Evolutionary conservation across 2,888 invertebrate species (phyloP).

Genomic region (Zaprionus obscuricornis): DNA sequence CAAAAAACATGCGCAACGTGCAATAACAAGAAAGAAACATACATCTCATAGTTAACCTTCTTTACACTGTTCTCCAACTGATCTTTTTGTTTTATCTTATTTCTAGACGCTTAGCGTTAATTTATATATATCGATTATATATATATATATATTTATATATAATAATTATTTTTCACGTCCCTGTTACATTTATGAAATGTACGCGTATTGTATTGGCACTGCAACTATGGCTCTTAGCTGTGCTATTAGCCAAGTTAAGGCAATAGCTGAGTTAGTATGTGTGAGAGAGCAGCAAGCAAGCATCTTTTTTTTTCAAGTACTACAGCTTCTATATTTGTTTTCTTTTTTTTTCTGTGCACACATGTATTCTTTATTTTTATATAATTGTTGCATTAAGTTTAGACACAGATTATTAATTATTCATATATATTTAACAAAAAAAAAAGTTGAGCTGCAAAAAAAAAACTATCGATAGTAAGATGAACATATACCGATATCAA

Average conservation of each 20-base stretch:
- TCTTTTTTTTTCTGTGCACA: not conserved
- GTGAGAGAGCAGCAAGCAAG: not conserved
- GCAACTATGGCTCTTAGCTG: conserved; percentile 37
- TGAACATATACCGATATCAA: too few species aligned
- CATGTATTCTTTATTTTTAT: conserved; percentile 33
- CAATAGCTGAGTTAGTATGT: conserved; percentile 23
- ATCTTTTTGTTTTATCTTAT: conserved; percentile 57
- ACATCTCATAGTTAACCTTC: conserved; percentile 63
- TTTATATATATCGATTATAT: conserved; percentile 18
- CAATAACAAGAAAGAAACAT: conserved; percentile 53
- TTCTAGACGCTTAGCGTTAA: conserved; percentile 59
- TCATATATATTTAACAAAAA: too few species aligned
- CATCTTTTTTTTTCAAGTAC: not conserved
- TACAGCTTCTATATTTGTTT: not conserved
- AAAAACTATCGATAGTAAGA: too few species aligned
- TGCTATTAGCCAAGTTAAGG: conserved; percentile 34
- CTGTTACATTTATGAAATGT: conserved; percentile 70
- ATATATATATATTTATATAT: conserved; percentile 18
- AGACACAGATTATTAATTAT: too few species aligned
- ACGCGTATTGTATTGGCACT: conserved; percentile 39
- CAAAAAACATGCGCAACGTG: conserved; percentile 49
- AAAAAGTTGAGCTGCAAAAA: too few species aligned
- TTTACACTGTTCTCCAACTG: conserved; percentile 35
- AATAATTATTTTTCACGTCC: conserved; percentile 58
- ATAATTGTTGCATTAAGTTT: conserved; percentile 35